Percentiles rank a stretch among this genome's conserved stretches.
phyloP scores from a whole-genome alignment of 2,113 vertebrate species.

The Pseudorectes ferrugineus region DNA sequence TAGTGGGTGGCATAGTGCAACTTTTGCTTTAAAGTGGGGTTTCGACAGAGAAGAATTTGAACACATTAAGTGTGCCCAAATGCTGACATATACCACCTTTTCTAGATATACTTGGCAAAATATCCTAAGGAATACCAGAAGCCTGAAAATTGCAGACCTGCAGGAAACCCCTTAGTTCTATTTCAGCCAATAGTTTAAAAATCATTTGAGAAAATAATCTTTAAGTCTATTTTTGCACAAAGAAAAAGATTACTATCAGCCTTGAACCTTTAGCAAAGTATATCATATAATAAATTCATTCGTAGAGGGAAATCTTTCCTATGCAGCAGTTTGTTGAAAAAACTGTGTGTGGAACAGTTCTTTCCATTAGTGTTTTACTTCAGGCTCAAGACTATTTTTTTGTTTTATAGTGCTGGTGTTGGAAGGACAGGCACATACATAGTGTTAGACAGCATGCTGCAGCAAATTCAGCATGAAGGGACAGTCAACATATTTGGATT shows the following conservation, averaged over 20 bases:
- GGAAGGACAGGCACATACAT: constrained; percentile 94
- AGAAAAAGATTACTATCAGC: neutral
- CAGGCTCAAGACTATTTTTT: constrained; percentile 4
- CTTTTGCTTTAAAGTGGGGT: neutral
- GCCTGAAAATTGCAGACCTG: neutral
- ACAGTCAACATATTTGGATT: constrained; percentile 88
- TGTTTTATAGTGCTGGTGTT: constrained; percentile 85
- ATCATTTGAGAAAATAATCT: neutral
- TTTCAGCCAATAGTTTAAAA: neutral
- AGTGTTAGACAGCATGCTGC: constrained; percentile 95
- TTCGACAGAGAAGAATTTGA: neutral
- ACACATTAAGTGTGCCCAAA: neutral
- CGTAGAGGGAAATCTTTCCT: neutral
- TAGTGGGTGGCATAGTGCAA: neutral
- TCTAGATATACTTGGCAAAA: neutral
- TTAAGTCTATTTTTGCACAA: neutral
- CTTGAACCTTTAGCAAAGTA: neutral
- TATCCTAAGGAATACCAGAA: neutral
- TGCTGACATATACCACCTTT: neutral
- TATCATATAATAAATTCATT: neutral
- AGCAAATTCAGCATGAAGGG: constrained; percentile 86
- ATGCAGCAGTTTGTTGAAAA: neutral
- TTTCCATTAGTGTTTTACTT: neutral
- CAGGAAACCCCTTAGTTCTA: neutral
- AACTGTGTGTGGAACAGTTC: neutral